Evolutionary conservation across 64 coral and sea anemone species (phyloP), one percentile per base, ranked within the genome.

Genomic region (Montipora cactus): DNA sequence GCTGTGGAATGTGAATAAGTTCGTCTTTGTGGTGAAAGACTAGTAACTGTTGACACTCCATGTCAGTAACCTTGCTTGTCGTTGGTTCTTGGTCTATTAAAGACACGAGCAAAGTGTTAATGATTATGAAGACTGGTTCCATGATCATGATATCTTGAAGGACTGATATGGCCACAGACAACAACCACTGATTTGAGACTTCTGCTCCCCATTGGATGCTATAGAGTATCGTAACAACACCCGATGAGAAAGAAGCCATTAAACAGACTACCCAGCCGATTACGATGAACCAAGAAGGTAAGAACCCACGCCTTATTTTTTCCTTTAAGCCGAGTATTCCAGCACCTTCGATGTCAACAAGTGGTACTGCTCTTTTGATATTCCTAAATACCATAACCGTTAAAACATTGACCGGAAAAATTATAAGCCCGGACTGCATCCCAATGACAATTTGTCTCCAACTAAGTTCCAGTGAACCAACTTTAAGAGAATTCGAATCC

Each of bases 201-300:
- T 94, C 89, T 58, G 94, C 94, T 68, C 95, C 95, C 95, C 95
- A 97, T 72, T 94, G 62, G 45, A 97, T 75, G 45, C 95, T 97
- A 88, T 97, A 97, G 46, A 94, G 87, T 45, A 97, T 55, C 2
- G 91, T 85, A 76, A 91, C 88, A 7, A 50, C 8, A 22, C 76
- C 92, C 18, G 95, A 97, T 0, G 77, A 55, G 46, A 91, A 10
- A 8, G 95, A 72, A 18, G 81, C 48, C 5, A 90, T 71, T 15
- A 94, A 82, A 45, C 95, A 94, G 16, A 97, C 75, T 19, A 97
- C 15, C 95, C 95, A 97, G 8, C 91, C 89, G 68, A 97, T 44
- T 12, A 91, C 80, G 44, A 92, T 57, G 50, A 94, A 91, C 52
- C 79, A 94, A 11, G 75, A 14, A 8, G 95, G 95, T 49, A 97